These are phyloP conservation scores for Petrosia ficiformis DNA, from an alignment of 37 sponge, comb jelly and placozoan species.

Conservation along the genomic window DNA sequence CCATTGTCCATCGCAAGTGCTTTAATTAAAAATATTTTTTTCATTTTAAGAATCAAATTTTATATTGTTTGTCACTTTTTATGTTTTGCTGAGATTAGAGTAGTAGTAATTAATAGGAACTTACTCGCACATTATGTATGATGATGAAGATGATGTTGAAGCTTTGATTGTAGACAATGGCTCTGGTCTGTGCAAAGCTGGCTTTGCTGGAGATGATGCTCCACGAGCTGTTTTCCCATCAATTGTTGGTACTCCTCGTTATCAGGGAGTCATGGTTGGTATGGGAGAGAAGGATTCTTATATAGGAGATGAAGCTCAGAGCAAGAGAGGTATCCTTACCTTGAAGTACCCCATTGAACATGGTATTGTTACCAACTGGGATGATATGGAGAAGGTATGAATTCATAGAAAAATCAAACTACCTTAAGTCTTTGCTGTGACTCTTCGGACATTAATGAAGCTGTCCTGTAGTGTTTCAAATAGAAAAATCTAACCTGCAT, in stretches of 20 bases:
- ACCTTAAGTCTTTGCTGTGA: too few relatives aligned
- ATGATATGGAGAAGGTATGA: constrained; percentile 99
- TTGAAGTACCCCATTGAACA: constrained; percentile 99
- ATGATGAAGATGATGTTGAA: too few relatives aligned
- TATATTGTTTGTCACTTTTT: too few relatives aligned
- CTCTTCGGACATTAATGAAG: too few relatives aligned
- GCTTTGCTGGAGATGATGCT: constrained; percentile 99
- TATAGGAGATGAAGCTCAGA: constrained; percentile 99
- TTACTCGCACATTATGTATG: too few relatives aligned
- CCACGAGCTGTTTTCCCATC: constrained; percentile 99
- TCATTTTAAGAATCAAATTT: too few relatives aligned
- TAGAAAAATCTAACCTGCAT: too few relatives aligned
- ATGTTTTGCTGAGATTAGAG: too few relatives aligned
- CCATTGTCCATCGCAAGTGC: constrained; percentile 99
- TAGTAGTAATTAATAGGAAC: too few relatives aligned
- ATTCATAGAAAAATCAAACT: too few relatives aligned
- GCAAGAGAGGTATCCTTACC: constrained; percentile 99
- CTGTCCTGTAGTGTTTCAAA: too few relatives aligned
- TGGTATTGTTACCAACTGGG: constrained; percentile 99
- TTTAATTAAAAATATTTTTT: too few relatives aligned
- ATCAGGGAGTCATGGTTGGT: constrained; percentile 99
- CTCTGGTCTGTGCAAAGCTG: constrained; percentile 99
- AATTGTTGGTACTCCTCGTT: constrained; percentile 97
- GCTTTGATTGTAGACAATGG: constrained; percentile 99
- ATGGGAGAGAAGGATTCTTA: constrained; percentile 99